Base-by-base conservation (phyloP, 2,888 invertebrate species). In the Cremastinae sp. region DNA sequence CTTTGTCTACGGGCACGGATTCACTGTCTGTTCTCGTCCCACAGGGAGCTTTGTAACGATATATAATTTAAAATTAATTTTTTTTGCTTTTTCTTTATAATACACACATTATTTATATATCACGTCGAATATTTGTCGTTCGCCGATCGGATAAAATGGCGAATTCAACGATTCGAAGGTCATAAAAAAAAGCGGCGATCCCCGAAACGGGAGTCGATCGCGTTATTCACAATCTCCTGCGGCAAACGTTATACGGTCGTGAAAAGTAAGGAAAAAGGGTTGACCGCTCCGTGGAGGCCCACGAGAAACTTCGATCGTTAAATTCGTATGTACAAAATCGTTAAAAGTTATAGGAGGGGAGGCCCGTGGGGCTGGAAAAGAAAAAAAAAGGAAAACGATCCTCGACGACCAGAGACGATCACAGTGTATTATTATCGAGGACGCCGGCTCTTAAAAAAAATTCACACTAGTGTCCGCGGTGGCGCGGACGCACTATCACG, bases 51-150 rank as follows among this genome's bases (percentile, higher is more conserved):
- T n/a, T 2, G 28, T 5, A 28, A 28, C 28, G 28, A 28, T 28
- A 83, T 86, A 85, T 86, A 84, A 85, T 86, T 85, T 84, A 86
- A 86, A 83, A 84, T 82, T 84, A 85, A 85, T 85, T 81, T 83
- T 81, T 22, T 28, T 28, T 28, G 28, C 28, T 28, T 28, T 28
- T 35, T 51, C 47, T 85, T 86, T 88, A 88, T 88, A 83, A 85
- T 88, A 88, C 88, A 88, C 84, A 84, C 83, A 83, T 84, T 81
- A 82, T 80, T 84, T 80, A 81, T 28, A 28, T 80, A 80, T 47
- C 75, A 68, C 72, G 58, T 9, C 4, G 72, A 76, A 39, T 62
- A 58, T 43, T 20, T 37, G 55, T 37, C 53, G 53, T 22, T 64
- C 68, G 59, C 64, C 56, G 22, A 41, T 43, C 28, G 49, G 69